Conservation (phyloP, 2,113 vertebrate genomes). For the Lontra canadensis region DNA sequence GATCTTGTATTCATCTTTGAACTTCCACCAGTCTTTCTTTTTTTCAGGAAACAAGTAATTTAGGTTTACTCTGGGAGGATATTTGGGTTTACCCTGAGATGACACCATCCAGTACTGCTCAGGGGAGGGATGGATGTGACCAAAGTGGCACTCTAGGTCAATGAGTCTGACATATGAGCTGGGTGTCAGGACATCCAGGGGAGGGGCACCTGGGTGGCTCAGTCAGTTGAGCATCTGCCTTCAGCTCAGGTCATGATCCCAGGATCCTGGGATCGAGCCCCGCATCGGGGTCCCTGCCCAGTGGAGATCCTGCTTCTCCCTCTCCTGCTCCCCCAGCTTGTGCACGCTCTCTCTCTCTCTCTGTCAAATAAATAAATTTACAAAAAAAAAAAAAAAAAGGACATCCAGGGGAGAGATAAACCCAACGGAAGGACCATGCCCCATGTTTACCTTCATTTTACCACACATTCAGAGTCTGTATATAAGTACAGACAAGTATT, state of each 20-base stretch:
- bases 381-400: no score
- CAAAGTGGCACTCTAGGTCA: not conserved
- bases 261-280: no score
- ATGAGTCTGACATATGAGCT: not conserved
- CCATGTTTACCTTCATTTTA: not conserved
- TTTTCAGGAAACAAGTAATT: not conserved
- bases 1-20: not conserved
- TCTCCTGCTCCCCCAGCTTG: no score
- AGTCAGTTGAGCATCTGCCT: no score
- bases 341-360: no score
- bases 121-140: not conserved
- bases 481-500: not conserved
- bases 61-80: not conserved
- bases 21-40: not conserved
- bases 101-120: not conserved
- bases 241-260: no score
- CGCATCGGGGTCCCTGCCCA: no score
- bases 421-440: not conserved
- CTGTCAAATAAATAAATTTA: no score
- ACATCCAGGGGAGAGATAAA: not conserved
- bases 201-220: no score
- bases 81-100: not conserved
- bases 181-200: not conserved
- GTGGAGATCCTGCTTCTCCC: no score
- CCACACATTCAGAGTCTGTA: not conserved